Base-by-base conservation (phyloP, 2,113 vertebrate species). In the Epinephelus cyanopodus region DNA sequence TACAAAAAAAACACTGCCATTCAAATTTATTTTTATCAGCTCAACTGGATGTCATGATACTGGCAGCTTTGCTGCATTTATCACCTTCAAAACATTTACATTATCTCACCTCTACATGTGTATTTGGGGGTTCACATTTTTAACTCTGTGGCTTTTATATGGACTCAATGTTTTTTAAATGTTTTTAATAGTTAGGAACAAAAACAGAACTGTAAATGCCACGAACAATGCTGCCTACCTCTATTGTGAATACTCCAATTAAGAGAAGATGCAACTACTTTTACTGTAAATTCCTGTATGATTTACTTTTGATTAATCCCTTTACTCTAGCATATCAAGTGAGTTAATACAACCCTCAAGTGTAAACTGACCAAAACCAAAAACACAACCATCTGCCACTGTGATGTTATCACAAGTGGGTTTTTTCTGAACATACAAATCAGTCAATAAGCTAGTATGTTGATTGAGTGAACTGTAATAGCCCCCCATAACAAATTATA, bases 151-250 rank as follows among this genome's bases (percentile, higher is more conserved):
- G 2, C n/a, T 48, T 29, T 50, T 37, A 17, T 62, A 54, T 21
- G 9, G 33, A 23, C n/a, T 68, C 1, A 21, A 3, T 33, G 23
- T 68, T 37, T 52, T 53, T 69, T 68, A 47, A 53, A 65, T 13
- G 7, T 48, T 50, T 61, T 73, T 7, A 62, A 72, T 2, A 27
- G 39, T 39, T 25, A 52, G 45, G 65, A 39, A 61, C 1, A 62
- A 27, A 54, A 73, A 47, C 1, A 2, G 2, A 58, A 39, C 1
- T 12, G 14, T 4, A 57, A 80, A 89, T 68, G 27, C 27, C 68
- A 50, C 18, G 3, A 78, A 75, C 29, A 66, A 77, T 13, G 45
- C 74, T 60, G 54, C 50, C 61, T 9, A 68, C 45, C 27, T 75
- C 23, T 25, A 58, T 42, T 25, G 13, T 61, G 7, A 56, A 29